A percentile compares a stretch with the other conserved stretches of the same genome.
phyloP scores from a whole-genome alignment of 2,888 invertebrate genomes.

The Epinotia brunnichana region DNA sequence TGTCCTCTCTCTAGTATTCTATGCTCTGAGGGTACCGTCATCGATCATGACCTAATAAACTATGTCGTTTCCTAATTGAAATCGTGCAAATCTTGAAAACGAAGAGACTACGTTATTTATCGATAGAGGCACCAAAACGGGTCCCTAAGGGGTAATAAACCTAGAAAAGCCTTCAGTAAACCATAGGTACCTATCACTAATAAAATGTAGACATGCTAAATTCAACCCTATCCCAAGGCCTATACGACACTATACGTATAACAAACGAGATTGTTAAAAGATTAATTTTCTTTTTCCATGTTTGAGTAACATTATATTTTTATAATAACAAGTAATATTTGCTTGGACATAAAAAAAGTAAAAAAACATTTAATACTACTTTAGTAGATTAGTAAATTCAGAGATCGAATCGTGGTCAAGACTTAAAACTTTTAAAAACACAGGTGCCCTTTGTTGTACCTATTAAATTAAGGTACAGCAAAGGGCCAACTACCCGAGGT shows the following conservation, averaged over 20 bases:
- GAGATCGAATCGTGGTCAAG: no score
- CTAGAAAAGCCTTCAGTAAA: constrained; percentile 17
- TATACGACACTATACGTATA: background rate
- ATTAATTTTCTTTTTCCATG: background rate
- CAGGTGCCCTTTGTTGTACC: no score
- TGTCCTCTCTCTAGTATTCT: no score
- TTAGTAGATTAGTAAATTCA: no score
- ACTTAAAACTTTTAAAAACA: no score
- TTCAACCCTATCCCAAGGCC: background rate
- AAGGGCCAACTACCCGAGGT: no score
- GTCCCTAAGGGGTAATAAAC: constrained; percentile 16
- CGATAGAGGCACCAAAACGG: background rate
- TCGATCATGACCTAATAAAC: background rate
- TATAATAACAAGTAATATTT: background rate
- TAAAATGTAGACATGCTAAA: background rate
- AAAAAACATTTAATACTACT: background rate
- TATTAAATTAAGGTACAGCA: no score
- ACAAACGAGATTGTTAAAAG: no score
- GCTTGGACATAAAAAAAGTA: background rate
- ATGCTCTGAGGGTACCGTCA: no score
- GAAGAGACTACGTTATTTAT: background rate
- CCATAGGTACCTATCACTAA: background rate
- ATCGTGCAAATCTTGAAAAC: constrained; percentile 13
- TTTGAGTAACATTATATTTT: background rate
- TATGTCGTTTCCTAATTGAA: background rate